Percentiles rank a stretch among this genome's conserved stretches.
These are phyloP conservation scores for Deroplatys truncata DNA, from an alignment of 2,888 invertebrate species.

Conservation along the genomic window DNA sequence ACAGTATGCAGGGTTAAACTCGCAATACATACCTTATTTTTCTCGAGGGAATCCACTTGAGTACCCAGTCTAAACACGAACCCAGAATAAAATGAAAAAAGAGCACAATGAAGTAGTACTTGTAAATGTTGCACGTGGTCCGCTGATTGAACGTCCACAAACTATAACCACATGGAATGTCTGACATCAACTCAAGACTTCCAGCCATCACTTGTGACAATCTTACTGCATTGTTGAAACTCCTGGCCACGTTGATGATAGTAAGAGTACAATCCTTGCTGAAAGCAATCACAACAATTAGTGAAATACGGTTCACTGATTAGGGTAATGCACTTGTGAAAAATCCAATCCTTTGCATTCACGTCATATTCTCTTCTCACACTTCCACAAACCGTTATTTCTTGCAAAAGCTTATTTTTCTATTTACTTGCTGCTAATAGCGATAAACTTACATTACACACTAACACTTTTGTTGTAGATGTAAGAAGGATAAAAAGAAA, in stretches of 20 bases:
- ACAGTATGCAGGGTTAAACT: no score
- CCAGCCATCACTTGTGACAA: not conserved
- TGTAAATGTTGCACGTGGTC: not conserved
- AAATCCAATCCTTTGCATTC: no score
- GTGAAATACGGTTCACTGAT: no score
- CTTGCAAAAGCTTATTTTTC: no score
- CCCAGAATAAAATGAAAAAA: not conserved
- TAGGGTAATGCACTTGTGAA: no score
- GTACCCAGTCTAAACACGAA: not conserved
- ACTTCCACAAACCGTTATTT: no score
- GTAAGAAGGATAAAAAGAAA: no score
- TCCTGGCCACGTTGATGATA: not conserved
- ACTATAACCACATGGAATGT: not conserved
- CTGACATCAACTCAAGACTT: accelerated
- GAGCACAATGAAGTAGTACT: not conserved
- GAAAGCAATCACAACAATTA: not conserved
- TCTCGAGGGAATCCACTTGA: not conserved
- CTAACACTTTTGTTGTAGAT: no score
- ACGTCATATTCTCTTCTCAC: no score
- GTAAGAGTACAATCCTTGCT: not conserved
- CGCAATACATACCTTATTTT: not conserved
- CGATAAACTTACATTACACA: no score
- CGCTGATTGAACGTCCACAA: not conserved
- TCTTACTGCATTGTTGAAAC: not conserved
- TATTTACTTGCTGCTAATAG: no score